Conservation (phyloP, 2,797 vertebrate genomes). For the Enteromius anoplus region DNA sequence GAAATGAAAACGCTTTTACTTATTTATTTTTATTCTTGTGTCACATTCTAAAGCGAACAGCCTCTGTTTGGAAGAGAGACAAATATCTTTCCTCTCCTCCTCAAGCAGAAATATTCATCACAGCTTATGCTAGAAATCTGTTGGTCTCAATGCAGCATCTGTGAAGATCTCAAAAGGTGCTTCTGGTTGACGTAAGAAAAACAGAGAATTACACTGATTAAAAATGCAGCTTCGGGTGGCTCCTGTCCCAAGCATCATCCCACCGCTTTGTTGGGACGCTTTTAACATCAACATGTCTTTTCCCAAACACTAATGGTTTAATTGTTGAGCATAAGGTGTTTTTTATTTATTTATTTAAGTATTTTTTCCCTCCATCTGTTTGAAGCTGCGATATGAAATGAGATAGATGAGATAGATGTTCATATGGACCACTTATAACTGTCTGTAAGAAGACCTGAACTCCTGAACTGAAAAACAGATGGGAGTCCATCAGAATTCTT, state of each 20-base stretch:
- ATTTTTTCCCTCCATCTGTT: constrained; percentile 55
- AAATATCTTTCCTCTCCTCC: constrained; percentile 58
- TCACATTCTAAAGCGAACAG: constrained; percentile 75
- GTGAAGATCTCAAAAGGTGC: constrained; percentile 54
- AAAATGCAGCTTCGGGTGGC: constrained; percentile 69
- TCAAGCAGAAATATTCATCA: constrained; percentile 51
- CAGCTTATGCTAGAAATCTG: constrained; percentile 62
- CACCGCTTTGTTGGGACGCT: constrained; percentile 56
- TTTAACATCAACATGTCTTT: constrained; percentile 66
- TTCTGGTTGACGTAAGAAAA: constrained; percentile 67
- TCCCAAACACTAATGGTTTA: constrained; percentile 59
- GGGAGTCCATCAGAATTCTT: constrained; percentile 20
- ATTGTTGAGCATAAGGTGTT: constrained; percentile 61
- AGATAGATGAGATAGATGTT: constrained; percentile 56
- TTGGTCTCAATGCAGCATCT: constrained; percentile 56
- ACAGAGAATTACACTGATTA: constrained; percentile 76
- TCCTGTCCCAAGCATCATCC: constrained; percentile 53
- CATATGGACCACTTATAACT: constrained; percentile 20
- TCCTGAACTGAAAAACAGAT: constrained; percentile 34
- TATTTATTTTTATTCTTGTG: constrained; percentile 47
- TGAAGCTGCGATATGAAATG: constrained; percentile 60
- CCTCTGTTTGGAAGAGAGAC: constrained; percentile 65
- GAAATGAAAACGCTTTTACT: constrained; percentile 65
- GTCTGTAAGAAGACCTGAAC: constrained; percentile 36
- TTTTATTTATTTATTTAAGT: constrained; percentile 38